phyloP scores from a whole-genome alignment of 2,113 vertebrate genomes.

The Ploceus nigricollis region DNA sequence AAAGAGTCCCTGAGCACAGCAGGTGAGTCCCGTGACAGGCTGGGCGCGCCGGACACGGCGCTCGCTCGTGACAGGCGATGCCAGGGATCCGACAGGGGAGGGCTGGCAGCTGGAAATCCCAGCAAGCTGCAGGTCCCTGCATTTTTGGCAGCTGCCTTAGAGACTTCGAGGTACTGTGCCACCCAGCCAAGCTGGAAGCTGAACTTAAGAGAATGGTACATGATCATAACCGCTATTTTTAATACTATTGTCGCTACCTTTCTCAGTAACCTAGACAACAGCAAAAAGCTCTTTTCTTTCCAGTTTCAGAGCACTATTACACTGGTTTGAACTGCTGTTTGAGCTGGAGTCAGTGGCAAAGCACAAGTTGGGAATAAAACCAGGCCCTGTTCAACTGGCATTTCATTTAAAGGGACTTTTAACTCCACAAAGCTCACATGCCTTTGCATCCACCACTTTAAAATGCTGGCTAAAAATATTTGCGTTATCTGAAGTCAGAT shows the following conservation, averaged over 20 bases:
- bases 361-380: background rate
- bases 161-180: background rate
- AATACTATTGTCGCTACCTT: constrained; percentile 9
- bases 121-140: background rate
- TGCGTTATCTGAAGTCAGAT: constrained; percentile 44
- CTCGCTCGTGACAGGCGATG: background rate
- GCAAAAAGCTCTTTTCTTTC: constrained; percentile 11
- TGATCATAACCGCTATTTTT: background rate
- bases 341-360: constrained; percentile 22
- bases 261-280: constrained; percentile 55
- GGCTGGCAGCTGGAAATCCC: background rate
- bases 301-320: background rate
- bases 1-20: background rate
- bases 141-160: background rate
- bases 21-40: background rate
- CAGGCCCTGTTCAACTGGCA: background rate
- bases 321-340: background rate
- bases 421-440: background rate
- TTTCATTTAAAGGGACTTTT: constrained; percentile 20
- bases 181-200: background rate
- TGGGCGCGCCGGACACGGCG: background rate
- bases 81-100: background rate
- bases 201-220: background rate
- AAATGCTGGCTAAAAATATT: constrained; percentile 49
- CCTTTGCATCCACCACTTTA: constrained; percentile 39